These are phyloP conservation scores for Leucophenga maculata DNA, from an alignment of 2,888 invertebrate genomes.

Conservation along the genomic window DNA sequence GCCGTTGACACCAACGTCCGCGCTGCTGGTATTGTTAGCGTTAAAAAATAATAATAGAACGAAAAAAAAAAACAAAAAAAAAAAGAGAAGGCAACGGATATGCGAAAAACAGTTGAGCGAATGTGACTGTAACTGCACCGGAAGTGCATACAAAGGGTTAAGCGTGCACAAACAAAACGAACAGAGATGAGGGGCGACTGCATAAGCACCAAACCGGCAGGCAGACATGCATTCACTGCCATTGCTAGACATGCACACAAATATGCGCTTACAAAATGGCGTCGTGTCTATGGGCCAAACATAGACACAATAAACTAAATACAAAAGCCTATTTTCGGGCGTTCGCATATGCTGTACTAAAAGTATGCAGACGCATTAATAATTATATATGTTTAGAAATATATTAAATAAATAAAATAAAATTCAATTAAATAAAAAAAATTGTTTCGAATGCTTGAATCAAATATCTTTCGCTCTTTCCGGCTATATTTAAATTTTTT, in stretches of 20 bases:
- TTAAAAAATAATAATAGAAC: constrained; percentile 47
- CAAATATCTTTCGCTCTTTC: too few relatives aligned
- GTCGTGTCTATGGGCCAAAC: constrained; percentile 1
- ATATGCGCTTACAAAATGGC: not conserved
- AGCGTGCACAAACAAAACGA: constrained; percentile 37
- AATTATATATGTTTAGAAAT: too few relatives aligned
- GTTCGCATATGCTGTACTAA: not conserved
- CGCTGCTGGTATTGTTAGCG: constrained; percentile 43
- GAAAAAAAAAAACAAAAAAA: constrained; percentile 39
- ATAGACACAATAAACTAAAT: constrained; percentile 17
- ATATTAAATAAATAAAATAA: too few relatives aligned
- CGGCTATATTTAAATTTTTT: too few relatives aligned
- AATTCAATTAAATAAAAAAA: too few relatives aligned
- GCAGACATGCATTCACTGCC: not conserved
- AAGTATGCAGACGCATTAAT: too few relatives aligned
- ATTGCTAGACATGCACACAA: not conserved
- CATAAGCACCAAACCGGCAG: not conserved
- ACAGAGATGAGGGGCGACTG: not conserved
- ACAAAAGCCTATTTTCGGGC: constrained; percentile 1
- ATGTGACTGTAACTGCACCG: constrained; percentile 49
- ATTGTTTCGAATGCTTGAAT: too few relatives aligned
- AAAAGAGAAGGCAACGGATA: constrained; percentile 43
- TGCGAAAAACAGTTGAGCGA: constrained; percentile 53
- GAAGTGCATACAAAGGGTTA: constrained; percentile 63
- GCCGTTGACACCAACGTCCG: constrained; percentile 9